Base-by-base conservation (phyloP, 1,140 invertebrate genomes). In the Drosophila pectinifera region DNA sequence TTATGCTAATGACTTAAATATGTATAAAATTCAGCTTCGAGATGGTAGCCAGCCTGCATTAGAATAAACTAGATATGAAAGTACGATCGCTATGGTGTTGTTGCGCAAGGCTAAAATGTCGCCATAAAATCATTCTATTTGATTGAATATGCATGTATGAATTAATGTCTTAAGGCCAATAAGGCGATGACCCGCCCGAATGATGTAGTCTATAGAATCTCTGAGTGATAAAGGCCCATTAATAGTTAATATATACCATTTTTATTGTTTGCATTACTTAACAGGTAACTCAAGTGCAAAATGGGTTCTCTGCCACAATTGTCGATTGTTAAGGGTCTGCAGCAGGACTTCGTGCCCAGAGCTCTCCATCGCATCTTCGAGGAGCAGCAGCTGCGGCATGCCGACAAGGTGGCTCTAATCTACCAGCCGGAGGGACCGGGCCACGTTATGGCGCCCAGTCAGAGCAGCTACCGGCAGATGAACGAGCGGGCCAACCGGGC, bases 241-340 rank as follows among this genome's bases (percentile, higher is more conserved):
- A 6, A 22, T 7, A 16, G 16, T 41, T 36, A 11, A 38, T 26
- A 16, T n/a, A 13, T 31, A 7, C 11, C 26, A 34, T 24, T 13
- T 16, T 34, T n/a, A 13, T n/a, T 56, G 22, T 8, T 16, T 5
- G 3, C 11, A 6, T 10, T 0, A 10, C 16, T n/a, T 16, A 14
- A 28, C 34, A 70, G 43, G 3, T 20, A 26, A 53, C 31, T 43
- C 8, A 55, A 7, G 4, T 39, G 34, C 18, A 49, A 72, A 3
- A 96, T 96, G 95, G 95, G 95, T 63, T 95, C 95, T 0, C 86
- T 95, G 61, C 95, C 94, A 61, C 93, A 95, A 57, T 92, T 95
- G 48, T 95, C 95, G 7, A 93, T 95, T 46, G 90, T 95, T 18
- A 94, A 93, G 70, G 95, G 95, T 2, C 90, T 92, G 70, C 80